Percentiles rank a stretch among this genome's conserved stretches.
phyloP scores from a whole-genome alignment of 2,113 vertebrate genomes.

The Dasypus novemcinctus region DNA sequence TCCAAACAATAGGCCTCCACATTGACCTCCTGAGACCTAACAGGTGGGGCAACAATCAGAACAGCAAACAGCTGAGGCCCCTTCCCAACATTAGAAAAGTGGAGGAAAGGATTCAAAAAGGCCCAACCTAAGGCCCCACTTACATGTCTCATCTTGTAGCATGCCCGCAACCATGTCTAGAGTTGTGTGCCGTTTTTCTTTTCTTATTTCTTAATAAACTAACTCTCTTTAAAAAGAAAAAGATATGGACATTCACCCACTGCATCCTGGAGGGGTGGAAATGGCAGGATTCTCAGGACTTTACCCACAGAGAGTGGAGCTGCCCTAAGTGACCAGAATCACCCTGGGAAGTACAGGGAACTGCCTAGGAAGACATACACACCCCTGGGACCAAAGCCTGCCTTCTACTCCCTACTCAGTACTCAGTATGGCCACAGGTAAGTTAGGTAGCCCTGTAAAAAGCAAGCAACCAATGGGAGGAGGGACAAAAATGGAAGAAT shows the following conservation, averaged over 20 bases:
- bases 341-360: accelerated
- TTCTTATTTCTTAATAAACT: not conserved
- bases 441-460: no score
- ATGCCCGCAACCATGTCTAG: no score
- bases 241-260: no score
- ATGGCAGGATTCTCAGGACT: not conserved
- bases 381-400: no score
- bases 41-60: no score
- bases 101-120: not conserved
- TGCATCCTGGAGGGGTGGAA: not conserved
- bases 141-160: no score
- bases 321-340: accelerated
- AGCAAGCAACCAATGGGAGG: not conserved
- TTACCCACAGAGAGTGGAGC: not conserved
- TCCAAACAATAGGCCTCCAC: no score
- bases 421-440: not conserved
- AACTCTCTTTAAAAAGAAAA: no score
- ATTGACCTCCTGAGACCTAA: no score
- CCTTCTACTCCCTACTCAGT: not conserved
- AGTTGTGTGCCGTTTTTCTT: no score
- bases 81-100: not conserved
- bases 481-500: not conserved
- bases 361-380: not conserved
- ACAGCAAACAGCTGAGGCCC: no score
- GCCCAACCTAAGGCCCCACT: no score